Evolutionary conservation across 53 echinoderm and acorn worm species (phyloP).

Genomic region (Stichopus horrens): DNA sequence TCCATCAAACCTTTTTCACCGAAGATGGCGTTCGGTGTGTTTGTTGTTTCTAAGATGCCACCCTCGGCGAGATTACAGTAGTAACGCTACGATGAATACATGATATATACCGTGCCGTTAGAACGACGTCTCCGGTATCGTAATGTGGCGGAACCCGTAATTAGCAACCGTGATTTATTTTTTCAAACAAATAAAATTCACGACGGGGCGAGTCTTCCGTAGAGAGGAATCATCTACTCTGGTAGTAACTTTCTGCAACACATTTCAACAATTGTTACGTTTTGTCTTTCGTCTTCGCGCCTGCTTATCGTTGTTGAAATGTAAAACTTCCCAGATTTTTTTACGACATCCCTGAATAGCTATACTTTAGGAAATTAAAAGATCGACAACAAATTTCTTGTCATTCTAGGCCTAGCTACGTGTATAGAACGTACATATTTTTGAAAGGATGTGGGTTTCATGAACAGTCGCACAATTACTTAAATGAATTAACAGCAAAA

Average conservation of each 20-base stretch:
- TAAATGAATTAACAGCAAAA: no score
- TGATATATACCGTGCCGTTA: not conserved
- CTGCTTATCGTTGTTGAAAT: not conserved
- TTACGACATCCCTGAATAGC: not conserved
- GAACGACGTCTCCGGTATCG: slow-evolving; percentile 1
- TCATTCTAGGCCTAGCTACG: no score
- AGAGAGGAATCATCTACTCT: slow-evolving; percentile 11
- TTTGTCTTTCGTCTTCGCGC: not conserved
- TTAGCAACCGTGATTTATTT: slow-evolving; percentile 14
- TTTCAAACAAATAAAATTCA: slow-evolving; percentile 18
- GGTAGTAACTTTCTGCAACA: slow-evolving; percentile 2
- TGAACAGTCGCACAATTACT: no score
- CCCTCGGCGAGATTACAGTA: slow-evolving; percentile 5
- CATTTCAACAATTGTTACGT: slow-evolving; percentile 7
- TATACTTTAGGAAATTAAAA: not conserved
- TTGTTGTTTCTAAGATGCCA: not conserved
- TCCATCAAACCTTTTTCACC: no score
- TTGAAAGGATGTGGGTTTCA: no score
- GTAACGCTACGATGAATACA: not conserved
- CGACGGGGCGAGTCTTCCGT: not conserved
- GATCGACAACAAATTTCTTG: not conserved
- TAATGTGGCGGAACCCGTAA: slow-evolving; percentile 18
- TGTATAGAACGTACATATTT: no score
- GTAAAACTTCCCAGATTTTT: not conserved
- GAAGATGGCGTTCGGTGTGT: not conserved